phyloP scores from a whole-genome alignment of 2,888 invertebrate species.

The Catocala nupta region DNA sequence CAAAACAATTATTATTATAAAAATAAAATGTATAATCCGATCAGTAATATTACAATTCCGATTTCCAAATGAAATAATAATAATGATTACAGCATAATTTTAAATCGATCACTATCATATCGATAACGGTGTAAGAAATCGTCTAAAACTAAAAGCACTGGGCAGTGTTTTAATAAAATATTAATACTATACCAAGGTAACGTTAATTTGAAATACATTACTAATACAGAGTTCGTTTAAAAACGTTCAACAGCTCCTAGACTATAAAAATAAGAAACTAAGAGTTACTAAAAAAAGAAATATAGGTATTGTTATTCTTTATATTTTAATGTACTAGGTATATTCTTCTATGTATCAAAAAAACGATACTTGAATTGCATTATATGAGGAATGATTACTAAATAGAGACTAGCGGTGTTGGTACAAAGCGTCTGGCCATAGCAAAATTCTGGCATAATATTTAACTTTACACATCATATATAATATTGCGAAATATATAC shows the following conservation, averaged over 20 bases:
- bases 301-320: too few relatives aligned
- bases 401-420: too few relatives aligned
- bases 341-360: too few relatives aligned
- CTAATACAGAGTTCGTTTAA: constrained; percentile 3
- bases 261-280: too few relatives aligned
- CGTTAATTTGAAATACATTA: constrained; percentile 28
- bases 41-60: constrained; percentile 12
- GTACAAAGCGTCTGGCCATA: too few relatives aligned
- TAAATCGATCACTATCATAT: constrained; percentile 13
- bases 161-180: constrained; percentile 32
- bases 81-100: constrained; percentile 18
- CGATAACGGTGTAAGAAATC: constrained; percentile 14
- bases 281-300: too few relatives aligned
- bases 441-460: too few relatives aligned
- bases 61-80: constrained; percentile 23
- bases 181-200: constrained; percentile 52
- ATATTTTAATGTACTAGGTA: too few relatives aligned
- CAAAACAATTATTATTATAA: constrained; percentile 32
- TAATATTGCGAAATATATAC: too few relatives aligned
- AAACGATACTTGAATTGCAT: too few relatives aligned
- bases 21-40: constrained; percentile 37
- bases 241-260: not conserved
- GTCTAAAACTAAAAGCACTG: constrained; percentile 19
- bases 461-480: too few relatives aligned
- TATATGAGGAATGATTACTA: too few relatives aligned